Evolutionary conservation across 2,797 vertebrate genomes (phyloP), one percentile per base, ranked within the genome.

Genomic region (Xerus rutilus): DNA sequence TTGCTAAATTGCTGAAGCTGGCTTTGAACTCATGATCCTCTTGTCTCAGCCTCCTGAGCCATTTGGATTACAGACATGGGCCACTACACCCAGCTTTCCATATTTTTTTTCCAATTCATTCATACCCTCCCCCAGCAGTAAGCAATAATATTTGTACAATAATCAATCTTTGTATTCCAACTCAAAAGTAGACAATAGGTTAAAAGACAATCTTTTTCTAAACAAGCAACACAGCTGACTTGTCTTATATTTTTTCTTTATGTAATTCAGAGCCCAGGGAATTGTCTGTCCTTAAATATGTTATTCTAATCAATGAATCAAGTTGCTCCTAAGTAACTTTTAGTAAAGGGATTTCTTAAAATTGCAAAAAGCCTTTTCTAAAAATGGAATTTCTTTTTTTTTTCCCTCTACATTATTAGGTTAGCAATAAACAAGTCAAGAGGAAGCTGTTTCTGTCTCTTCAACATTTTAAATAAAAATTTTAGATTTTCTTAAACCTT

Each of bases 401-500:
- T 86, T 67, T 92, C 47, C 49, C 64, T 32, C 20, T 86, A 28
- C 5, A 52, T 83, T 89, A 47, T 23, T 86, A 91, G 8, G 9
- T 57, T 92, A 69, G 39, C 49, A 78, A 86, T 35, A 82, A 74
- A 43, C 59, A 86, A 91, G 30, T 52, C 3, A 35, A 91, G 43
- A 78, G 15, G 8, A 92, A 96, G 11, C 18, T 43, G 8, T 35
- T 69, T 89, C 62, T 72, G 18, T 62, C 30, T 86, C 64, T 86
- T 87, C 28, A 70, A 49, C 10, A 67, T 72, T 39, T 95, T 25
- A 87, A 93, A 82, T 83, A 92, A 64, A 86, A 92, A 64, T 84
- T 85, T 86, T 73, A 78, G 25, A 91, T 70, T 85, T 82, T 73
- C 25, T 86, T 78, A 78, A 91, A 78, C 11, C 15, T 86, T 96